phyloP scores from a whole-genome alignment of 1,140 invertebrate genomes.

The Plutomurus gul region DNA sequence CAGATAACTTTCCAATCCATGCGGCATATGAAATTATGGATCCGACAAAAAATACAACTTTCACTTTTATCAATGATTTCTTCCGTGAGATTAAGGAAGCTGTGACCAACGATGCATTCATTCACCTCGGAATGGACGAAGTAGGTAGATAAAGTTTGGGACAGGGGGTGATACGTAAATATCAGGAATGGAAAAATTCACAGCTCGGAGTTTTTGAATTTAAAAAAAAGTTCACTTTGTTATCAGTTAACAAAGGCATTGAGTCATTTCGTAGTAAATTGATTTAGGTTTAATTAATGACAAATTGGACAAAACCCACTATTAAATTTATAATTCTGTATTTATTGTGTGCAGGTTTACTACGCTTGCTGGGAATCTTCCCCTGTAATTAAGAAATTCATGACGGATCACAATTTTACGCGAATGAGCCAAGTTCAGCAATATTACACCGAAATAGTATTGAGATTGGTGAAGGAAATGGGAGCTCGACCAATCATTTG shows the following conservation, averaged over 20 bases:
- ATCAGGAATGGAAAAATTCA: slow-evolving; percentile 59
- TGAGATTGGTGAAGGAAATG: slow-evolving; percentile 44
- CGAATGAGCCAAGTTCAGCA: slow-evolving; percentile 31
- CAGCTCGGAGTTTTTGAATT: too few species aligned
- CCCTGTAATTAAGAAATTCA: slow-evolving; percentile 35
- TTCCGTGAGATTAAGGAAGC: slow-evolving; percentile 60
- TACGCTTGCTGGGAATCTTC: slow-evolving; percentile 61
- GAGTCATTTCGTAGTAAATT: background rate
- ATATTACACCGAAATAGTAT: slow-evolving; percentile 32
- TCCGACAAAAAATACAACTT: slow-evolving; percentile 64
- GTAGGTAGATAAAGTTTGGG: too few species aligned
- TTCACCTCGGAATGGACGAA: slow-evolving; percentile 70
- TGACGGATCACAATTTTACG: slow-evolving; percentile 29
- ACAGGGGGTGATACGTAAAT: too few species aligned
- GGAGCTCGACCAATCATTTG: slow-evolving; percentile 74
- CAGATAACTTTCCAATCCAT: slow-evolving; percentile 46
- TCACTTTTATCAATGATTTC: too few species aligned
- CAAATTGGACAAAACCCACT: background rate
- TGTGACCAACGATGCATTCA: slow-evolving; percentile 61
- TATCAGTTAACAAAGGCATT: slow-evolving; percentile 61
- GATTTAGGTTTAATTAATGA: background rate
- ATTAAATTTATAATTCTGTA: background rate
- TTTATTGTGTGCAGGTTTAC: slow-evolving; percentile 44
- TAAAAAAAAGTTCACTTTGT: too few species aligned
- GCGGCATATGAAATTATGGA: slow-evolving; percentile 63